Conservation (phyloP, 2,797 vertebrate species). For the Takifugu rubripes region DNA sequence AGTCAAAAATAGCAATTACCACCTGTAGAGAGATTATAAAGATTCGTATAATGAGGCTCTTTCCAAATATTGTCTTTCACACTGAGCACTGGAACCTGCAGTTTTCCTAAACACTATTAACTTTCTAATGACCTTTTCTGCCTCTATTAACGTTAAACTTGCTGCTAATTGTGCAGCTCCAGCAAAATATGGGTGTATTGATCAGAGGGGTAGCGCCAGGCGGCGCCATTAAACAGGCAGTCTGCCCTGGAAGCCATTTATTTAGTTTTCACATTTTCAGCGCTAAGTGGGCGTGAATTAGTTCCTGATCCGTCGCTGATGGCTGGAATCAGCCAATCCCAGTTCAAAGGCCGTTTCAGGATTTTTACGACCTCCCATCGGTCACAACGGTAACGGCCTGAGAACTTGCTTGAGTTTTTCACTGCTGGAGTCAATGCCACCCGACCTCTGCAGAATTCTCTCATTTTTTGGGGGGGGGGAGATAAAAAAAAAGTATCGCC, state of each 20-base stretch:
- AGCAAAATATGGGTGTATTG: background rate
- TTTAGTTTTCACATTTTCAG: background rate
- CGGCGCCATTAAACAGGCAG: background rate
- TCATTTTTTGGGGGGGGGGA: conserved; percentile 42
- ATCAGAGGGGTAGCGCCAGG: background rate
- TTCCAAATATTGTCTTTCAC: background rate
- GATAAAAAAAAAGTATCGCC: conserved; percentile 4
- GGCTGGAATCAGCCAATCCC: background rate
- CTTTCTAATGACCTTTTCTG: too few relatives aligned
- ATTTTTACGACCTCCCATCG: background rate
- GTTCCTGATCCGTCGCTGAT: background rate
- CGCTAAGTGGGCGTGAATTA: background rate
- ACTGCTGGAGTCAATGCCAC: background rate
- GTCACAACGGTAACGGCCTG: too few relatives aligned
- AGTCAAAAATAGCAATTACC: too few relatives aligned
- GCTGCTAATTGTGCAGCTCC: too few relatives aligned
- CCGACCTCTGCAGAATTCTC: background rate
- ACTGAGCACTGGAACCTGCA: conserved; percentile 6
- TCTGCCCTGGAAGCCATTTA: conserved; percentile 9
- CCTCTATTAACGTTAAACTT: too few relatives aligned
- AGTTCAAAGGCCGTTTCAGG: background rate
- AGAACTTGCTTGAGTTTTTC: too few relatives aligned
- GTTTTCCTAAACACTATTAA: conserved; percentile 9
- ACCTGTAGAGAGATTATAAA: too few relatives aligned
- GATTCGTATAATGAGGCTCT: too few relatives aligned